Conservation (phyloP, 2,888 invertebrate species). For the Trichacis sp. region DNA sequence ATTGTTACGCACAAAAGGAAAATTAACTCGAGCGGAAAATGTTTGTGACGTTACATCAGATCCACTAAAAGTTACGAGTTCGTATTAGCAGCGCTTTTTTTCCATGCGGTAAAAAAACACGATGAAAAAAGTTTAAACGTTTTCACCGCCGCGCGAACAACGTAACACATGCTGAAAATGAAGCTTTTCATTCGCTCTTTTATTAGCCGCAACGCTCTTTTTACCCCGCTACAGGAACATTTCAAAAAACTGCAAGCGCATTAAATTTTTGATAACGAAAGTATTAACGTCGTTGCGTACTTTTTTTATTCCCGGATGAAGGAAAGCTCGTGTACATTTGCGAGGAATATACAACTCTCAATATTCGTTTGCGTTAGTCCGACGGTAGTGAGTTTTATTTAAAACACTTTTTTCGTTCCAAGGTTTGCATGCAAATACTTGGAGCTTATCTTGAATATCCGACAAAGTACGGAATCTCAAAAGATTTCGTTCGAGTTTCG, state of each 20-base stretch:
- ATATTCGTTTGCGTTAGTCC: conserved; percentile 39
- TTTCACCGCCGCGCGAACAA: neutral
- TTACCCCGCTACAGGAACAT: neutral
- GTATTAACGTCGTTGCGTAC: neutral
- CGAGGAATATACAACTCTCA: conserved; percentile 36
- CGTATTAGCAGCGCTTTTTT: neutral
- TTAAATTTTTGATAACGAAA: neutral
- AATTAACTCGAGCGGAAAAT: neutral
- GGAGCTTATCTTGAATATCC: no score
- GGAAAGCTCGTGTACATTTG: conserved; percentile 10
- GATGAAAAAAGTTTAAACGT: neutral
- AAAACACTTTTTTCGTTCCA: conserved; percentile 31
- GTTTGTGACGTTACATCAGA: neutral
- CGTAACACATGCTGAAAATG: conserved; percentile 6
- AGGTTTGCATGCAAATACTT: conserved; percentile 41
- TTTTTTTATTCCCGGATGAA: neutral
- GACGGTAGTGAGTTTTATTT: conserved; percentile 27
- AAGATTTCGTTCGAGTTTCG: no score
- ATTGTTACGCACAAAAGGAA: neutral
- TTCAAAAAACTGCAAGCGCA: neutral
- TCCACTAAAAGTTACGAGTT: neutral
- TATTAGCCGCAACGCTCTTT: neutral
- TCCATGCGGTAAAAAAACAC: no score
- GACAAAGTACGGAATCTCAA: no score
- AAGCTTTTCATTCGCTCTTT: neutral